A percentile compares a stretch with the other conserved stretches of the same genome.
phyloP scores from a whole-genome alignment of 2,888 invertebrate genomes.

The Ennomos erosarius region DNA sequence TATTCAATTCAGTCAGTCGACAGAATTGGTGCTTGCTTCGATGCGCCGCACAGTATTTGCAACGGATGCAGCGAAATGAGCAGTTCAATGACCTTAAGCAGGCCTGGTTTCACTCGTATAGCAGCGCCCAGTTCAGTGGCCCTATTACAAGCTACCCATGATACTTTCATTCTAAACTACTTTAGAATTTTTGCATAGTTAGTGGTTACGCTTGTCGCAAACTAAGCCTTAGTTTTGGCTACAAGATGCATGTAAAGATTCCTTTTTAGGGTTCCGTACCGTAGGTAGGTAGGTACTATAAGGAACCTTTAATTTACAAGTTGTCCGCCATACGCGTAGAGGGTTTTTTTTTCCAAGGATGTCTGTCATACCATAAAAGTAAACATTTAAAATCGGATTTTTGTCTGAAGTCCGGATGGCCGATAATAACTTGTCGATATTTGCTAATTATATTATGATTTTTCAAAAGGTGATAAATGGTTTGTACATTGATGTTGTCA shows the following conservation, averaged over 20 bases:
- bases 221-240: neutral
- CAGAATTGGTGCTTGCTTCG: conserved; percentile 76
- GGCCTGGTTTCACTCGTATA: conserved; percentile 82
- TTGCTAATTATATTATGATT: too few species aligned
- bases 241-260: neutral
- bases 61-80: conserved; percentile 85
- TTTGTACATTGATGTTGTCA: too few species aligned
- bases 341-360: too few species aligned
- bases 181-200: conserved; percentile 21
- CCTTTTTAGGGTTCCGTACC: too few species aligned
- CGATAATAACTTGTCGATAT: too few species aligned
- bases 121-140: conserved; percentile 78
- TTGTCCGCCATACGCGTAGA: too few species aligned
- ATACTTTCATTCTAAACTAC: conserved; percentile 54
- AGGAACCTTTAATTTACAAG: too few species aligned
- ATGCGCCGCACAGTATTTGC: conserved; percentile 81
- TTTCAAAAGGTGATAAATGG: too few species aligned
- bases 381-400: too few species aligned
- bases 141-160: conserved; percentile 71
- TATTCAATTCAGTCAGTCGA: conserved; percentile 57
- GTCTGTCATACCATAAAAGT: too few species aligned
- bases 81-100: conserved; percentile 80
- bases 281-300: too few species aligned
- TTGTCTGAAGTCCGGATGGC: too few species aligned
- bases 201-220: conserved; percentile 5